A percentile compares a stretch with the other conserved stretches of the same genome.
Evolutionary conservation across 2,113 vertebrate genomes (phyloP).

Genomic region (Thunnus maccoyii): DNA sequence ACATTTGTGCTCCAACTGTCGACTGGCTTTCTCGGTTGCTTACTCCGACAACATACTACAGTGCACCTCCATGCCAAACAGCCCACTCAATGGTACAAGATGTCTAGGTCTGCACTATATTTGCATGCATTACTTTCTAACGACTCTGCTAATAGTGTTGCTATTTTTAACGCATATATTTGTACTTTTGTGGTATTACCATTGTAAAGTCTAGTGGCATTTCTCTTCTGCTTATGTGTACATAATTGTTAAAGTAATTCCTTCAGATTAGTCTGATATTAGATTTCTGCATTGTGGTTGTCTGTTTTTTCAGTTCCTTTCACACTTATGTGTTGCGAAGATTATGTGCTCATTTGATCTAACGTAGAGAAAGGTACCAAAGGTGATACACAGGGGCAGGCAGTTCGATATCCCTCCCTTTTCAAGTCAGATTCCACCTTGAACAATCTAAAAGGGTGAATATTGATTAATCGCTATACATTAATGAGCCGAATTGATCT

Average conservation of each 20-base stretch:
- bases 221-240: not conserved
- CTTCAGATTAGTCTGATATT: not conserved
- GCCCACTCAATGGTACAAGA: conserved; percentile 55
- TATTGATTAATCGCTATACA: conserved; percentile 82
- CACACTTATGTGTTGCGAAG: not conserved
- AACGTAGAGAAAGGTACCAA: conserved; percentile 32
- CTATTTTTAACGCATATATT: conserved; percentile 42
- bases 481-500: conserved; percentile 82
- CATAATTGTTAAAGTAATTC: not conserved
- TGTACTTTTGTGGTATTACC: conserved; percentile 9
- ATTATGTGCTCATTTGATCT: conserved; percentile 15
- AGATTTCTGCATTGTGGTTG: not conserved
- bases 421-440: conserved; percentile 77
- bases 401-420: conserved; percentile 62
- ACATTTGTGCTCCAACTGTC: conserved; percentile 58
- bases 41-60: conserved; percentile 73
- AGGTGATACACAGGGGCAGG: conserved; percentile 47
- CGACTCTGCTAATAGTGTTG: conserved; percentile 48
- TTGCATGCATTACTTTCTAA: conserved; percentile 36
- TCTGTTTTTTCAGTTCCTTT: not conserved
- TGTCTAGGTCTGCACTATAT: conserved; percentile 52
- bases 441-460: conserved; percentile 73
- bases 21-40: conserved; percentile 49
- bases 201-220: not conserved
- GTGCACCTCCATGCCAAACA: conserved; percentile 59